These are phyloP conservation scores for Aptenodytes patagonicus DNA, from an alignment of 2,113 vertebrate genomes.

Conservation along the genomic window DNA sequence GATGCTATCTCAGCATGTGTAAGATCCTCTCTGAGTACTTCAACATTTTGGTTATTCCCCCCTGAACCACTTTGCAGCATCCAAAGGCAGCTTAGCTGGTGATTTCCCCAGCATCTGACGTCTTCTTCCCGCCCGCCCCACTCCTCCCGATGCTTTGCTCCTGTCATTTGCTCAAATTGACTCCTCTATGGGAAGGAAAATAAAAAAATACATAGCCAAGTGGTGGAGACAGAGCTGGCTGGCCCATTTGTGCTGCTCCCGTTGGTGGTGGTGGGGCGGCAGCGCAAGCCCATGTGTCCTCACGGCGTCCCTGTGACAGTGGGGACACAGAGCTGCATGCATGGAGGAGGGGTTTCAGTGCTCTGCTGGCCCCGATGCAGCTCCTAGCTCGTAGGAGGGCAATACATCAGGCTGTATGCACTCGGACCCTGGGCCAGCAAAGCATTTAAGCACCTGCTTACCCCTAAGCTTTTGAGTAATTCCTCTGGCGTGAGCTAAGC, in stretches of 20 bases:
- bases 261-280: fast-evolving
- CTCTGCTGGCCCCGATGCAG: fast-evolving
- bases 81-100: background rate
- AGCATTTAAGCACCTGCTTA: constrained; percentile 1
- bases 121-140: background rate
- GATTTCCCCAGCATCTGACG: background rate
- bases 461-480: background rate
- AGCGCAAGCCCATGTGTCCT: background rate
- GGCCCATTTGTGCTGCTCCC: background rate
- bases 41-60: background rate
- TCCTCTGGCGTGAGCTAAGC: background rate
- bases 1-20: background rate
- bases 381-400: background rate
- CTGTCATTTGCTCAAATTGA: background rate
- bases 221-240: background rate
- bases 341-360: fast-evolving
- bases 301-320: background rate
- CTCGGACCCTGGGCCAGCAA: background rate
- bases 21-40: background rate
- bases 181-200: background rate
- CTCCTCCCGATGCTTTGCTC: fast-evolving
- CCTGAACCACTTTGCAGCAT: background rate
- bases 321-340: fast-evolving
- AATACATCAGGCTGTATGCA: background rate
- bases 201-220: background rate